Evolutionary conservation across 2,113 vertebrate species (phyloP), one percentile per base, ranked within the genome.

Genomic region (Collichthys lucidus): DNA sequence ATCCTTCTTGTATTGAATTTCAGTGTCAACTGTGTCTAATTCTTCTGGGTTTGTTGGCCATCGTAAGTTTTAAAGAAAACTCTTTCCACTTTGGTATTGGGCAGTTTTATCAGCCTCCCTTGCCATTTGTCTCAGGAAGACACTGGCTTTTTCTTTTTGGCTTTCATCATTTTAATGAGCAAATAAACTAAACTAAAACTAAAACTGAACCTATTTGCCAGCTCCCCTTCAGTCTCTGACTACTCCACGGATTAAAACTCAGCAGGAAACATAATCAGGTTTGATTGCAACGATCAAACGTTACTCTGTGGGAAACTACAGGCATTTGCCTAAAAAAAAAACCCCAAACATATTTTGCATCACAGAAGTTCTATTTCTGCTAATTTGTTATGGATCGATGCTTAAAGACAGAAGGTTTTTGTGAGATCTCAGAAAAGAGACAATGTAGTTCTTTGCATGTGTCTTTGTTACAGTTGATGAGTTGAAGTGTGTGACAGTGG

Each of bases 251-350:
- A 70, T 46, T 64, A n/a, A 77, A 74, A 59, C 63, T 55, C 69
- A 49, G 56, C 20, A 22, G 77, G 67, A 80, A 84, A 64, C 3
- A 2, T 52, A 72, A 73, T 80, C 55, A 71, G 29, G 24, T 82
- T 65, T 65, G 68, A 84, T 53, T 61, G 35, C 20, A 52, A 62
- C 11, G 7, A 75, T 15, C 26, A 50, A 72, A 71, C 46, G 24
- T 49, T 0, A 20, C 52, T 61, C 46, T 15, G 50, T 0, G 0
- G 63, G 62, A 64, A 59, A 59, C 12, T 73, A 44, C 50, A 63
- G 26, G 57, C 10, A 40, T 40, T 47, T n/a, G 56, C 24, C 47
- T 55, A 15, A 4, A 42, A 66, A 67, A 35, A 49, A 6, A 35
- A 63, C 14, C 9, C n/a, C 4, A 26, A 63, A 22, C 40, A 64